Evolutionary conservation across 2,113 vertebrate species (phyloP).

Genomic region (Azemiops feae): DNA sequence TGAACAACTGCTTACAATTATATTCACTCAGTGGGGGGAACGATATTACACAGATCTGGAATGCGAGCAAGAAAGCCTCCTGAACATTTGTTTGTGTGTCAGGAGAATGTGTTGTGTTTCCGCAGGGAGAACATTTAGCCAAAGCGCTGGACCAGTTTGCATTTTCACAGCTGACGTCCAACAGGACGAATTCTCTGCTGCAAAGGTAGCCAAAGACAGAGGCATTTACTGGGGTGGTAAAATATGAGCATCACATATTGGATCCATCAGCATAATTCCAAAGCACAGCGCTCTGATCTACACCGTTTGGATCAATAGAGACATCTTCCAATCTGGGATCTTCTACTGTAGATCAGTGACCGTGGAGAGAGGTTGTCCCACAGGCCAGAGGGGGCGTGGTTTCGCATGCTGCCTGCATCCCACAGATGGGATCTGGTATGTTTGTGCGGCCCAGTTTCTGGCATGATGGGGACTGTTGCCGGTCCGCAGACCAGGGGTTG

Average conservation of each 20-base stretch:
- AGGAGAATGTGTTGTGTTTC: conserved; percentile 45
- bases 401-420: too few relatives aligned
- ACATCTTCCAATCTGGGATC: neutral
- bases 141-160: conserved; percentile 31
- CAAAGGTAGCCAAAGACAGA: neutral
- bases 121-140: conserved; percentile 43
- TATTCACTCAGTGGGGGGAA: conserved; percentile 57
- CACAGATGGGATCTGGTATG: too few relatives aligned
- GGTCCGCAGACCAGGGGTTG: too few relatives aligned
- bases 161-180: neutral
- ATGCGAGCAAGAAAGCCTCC: conserved; percentile 51
- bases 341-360: too few relatives aligned
- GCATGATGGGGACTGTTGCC: too few relatives aligned
- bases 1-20: conserved; percentile 62
- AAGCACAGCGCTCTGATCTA: neutral
- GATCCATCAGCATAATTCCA: neutral
- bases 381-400: too few relatives aligned
- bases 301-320: neutral
- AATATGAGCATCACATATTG: neutral
- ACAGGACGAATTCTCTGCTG: neutral
- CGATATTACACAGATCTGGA: conserved; percentile 51
- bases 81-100: conserved; percentile 41
- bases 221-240: neutral
- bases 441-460: too few relatives aligned
- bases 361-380: too few relatives aligned